phyloP scores from a whole-genome alignment of 2,888 invertebrate species.

The Eueremaeus valkanovi region DNA sequence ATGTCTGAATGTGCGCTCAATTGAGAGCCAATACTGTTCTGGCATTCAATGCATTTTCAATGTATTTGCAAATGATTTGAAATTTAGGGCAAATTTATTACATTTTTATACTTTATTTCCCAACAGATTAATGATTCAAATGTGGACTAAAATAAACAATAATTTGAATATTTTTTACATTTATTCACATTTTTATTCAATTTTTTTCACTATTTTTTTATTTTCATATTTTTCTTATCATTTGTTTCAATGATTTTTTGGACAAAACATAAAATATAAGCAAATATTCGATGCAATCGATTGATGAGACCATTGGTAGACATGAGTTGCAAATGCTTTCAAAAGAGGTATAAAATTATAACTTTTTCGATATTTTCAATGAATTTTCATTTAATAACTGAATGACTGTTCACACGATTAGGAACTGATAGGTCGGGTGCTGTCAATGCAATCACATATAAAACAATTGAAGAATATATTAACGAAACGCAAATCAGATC shows the following conservation, averaged over 20 bases:
- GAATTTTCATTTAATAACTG: too few species aligned
- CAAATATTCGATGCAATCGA: conserved; percentile 1
- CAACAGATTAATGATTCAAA: too few species aligned
- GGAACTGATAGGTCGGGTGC: conserved; percentile 32
- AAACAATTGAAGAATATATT: conserved; percentile 63
- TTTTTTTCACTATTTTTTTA: too few species aligned
- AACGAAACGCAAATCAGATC: conserved; percentile 48
- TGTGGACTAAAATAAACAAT: too few species aligned
- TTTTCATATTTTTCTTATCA: too few species aligned
- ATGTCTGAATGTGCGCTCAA: not conserved
- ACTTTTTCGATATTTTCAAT: not conserved
- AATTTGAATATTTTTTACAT: too few species aligned
- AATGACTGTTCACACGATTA: conserved; percentile 14
- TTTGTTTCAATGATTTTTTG: too few species aligned
- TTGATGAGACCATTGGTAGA: not conserved
- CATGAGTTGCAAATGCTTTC: conserved; percentile 14
- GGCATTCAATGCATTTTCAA: not conserved
- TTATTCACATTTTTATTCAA: too few species aligned
- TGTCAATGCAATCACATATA: conserved; percentile 67
- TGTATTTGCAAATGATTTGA: too few species aligned
- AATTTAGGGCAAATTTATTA: too few species aligned
- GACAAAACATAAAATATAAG: too few species aligned
- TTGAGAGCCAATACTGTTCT: not conserved
- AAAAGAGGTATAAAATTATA: conserved; percentile 34
- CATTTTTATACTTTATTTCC: too few species aligned